Percentiles rank a stretch among this genome's conserved stretches.
Evolutionary conservation across 2,797 vertebrate genomes (phyloP).

Genomic region (Betta splendens): DNA sequence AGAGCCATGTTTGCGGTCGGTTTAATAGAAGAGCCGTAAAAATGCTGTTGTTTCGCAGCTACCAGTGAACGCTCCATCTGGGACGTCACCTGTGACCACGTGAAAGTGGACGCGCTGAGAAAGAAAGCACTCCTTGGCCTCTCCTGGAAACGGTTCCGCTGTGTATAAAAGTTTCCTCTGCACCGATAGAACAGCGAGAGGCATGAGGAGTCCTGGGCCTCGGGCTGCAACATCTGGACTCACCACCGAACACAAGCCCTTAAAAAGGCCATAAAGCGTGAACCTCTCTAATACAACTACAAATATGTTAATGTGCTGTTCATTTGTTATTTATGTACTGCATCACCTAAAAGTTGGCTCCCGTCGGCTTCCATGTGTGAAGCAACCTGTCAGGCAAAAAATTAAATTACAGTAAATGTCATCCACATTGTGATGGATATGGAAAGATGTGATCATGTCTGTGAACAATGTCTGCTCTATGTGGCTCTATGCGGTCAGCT

Average conservation of each 20-base stretch:
- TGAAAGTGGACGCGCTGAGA: constrained; percentile 20
- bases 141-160: constrained; percentile 35
- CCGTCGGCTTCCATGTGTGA: too few relatives aligned
- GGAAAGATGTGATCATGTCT: too few relatives aligned
- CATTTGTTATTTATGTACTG: too few relatives aligned
- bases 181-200: constrained; percentile 14
- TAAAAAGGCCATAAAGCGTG: background rate
- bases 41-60: constrained; percentile 66
- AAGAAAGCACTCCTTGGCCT: constrained; percentile 31
- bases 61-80: constrained; percentile 52
- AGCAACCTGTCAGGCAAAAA: too few relatives aligned
- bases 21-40: constrained; percentile 69
- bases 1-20: constrained; percentile 68
- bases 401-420: too few relatives aligned
- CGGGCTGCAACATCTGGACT: constrained; percentile 20
- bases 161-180: constrained; percentile 31
- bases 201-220: constrained; percentile 14
- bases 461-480: too few relatives aligned
- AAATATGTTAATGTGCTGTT: too few relatives aligned
- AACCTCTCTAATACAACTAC: background rate
- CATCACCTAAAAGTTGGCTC: too few relatives aligned
- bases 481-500: too few relatives aligned
- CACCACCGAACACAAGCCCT: background rate
- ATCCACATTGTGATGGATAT: too few relatives aligned
- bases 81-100: constrained; percentile 47